These are phyloP conservation scores for Protonemura montana DNA, from an alignment of 2,888 invertebrate species.

Conservation along the genomic window DNA sequence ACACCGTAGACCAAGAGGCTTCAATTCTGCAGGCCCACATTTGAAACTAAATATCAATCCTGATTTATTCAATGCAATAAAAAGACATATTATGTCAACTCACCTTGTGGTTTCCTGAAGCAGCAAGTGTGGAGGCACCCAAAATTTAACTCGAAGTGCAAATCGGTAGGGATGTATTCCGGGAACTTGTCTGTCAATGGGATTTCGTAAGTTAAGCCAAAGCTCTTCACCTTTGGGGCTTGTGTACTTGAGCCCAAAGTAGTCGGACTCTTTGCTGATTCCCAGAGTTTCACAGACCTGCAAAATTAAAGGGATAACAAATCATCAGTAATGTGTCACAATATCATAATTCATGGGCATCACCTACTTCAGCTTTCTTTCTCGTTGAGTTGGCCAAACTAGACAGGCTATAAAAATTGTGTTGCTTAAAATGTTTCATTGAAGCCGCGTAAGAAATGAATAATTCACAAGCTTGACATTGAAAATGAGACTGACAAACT, in stretches of 20 bases:
- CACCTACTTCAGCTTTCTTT: conserved; percentile 5
- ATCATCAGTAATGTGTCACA: conserved; percentile 4
- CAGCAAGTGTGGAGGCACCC: conserved; percentile 88
- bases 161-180: conserved; percentile 71
- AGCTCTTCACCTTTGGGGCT: conserved; percentile 76
- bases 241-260: conserved; percentile 82
- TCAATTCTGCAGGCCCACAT: too few relatives aligned
- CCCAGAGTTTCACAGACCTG: conserved; percentile 86
- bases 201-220: conserved; percentile 88
- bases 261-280: conserved; percentile 85
- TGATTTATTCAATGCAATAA: too few relatives aligned
- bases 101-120: conserved; percentile 84
- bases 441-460: not conserved
- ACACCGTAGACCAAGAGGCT: too few relatives aligned
- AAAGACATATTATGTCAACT: conserved; percentile 46
- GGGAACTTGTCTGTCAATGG: conserved; percentile 76
- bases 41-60: too few relatives aligned
- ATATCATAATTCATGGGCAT: not conserved
- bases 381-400: not conserved
- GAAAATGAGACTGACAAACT: conserved; percentile 12
- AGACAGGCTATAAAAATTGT: not conserved
- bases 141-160: conserved; percentile 84
- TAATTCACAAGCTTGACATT: not conserved
- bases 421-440: not conserved
- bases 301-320: conserved; percentile 52